Evolutionary conservation across 1,140 invertebrate genomes (phyloP).

Genomic region (Subanguina moxae): DNA sequence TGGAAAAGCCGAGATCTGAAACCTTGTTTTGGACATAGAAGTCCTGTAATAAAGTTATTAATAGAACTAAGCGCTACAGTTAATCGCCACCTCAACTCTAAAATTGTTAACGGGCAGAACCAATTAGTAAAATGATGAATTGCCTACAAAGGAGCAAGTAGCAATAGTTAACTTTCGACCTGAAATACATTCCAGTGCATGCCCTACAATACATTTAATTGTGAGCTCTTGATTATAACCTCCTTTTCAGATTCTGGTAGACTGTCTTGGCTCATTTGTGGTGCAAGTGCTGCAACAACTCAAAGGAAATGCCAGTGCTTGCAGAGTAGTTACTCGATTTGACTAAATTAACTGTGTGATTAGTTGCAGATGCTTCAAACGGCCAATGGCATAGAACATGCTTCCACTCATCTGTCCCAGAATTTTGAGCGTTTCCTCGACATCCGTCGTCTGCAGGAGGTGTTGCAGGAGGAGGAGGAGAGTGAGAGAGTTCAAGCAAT

Average conservation of each 20-base stretch:
- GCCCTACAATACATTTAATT: too few species aligned
- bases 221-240: neutral
- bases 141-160: too few species aligned
- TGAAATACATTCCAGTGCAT: too few species aligned
- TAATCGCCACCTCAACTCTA: too few species aligned
- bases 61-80: too few species aligned
- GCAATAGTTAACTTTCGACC: too few species aligned
- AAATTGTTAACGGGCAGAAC: too few species aligned
- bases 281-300: constrained; percentile 12
- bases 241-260: constrained; percentile 28
- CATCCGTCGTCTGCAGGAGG: constrained; percentile 8
- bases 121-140: too few species aligned
- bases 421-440: constrained; percentile 39
- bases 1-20: too few species aligned
- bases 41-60: too few species aligned
- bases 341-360: neutral
- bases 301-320: constrained; percentile 21
- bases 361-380: constrained; percentile 30
- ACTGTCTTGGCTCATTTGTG: constrained; percentile 28
- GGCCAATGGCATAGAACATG: constrained; percentile 40
- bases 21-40: too few species aligned
- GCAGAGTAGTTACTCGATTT: neutral
- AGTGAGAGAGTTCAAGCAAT: constrained; percentile 23
- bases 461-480: constrained; percentile 30
- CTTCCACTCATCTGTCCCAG: constrained; percentile 13